Percentiles rank a stretch among this genome's conserved stretches.
Evolutionary conservation across 2,888 invertebrate species (phyloP).

Genomic region (Pollenia labialis): DNA sequence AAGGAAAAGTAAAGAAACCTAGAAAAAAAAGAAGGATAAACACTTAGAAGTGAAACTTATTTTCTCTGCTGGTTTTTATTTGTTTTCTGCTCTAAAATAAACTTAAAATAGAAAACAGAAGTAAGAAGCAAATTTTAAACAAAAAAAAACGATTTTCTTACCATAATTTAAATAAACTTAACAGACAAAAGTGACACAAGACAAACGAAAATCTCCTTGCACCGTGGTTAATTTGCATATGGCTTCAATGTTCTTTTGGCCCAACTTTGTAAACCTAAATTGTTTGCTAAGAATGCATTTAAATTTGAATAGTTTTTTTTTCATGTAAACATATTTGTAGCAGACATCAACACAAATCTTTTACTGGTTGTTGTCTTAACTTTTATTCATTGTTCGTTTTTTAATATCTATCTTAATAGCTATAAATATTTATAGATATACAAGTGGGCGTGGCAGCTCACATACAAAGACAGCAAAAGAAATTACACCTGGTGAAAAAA

Average conservation of each 20-base stretch:
- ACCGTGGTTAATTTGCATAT: slow-evolving; percentile 53
- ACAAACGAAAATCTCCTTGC: slow-evolving; percentile 20
- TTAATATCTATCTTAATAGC: background rate
- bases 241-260: slow-evolving; percentile 37
- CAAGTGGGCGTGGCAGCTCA: too few relatives aligned
- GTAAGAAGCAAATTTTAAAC: background rate
- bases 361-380: background rate
- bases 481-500: too few relatives aligned
- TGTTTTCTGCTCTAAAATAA: slow-evolving; percentile 25
- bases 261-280: slow-evolving; percentile 30
- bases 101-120: slow-evolving; percentile 40
- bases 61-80: slow-evolving; percentile 21
- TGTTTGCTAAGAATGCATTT: background rate
- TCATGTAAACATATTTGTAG: background rate
- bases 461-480: too few relatives aligned
- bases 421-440: too few relatives aligned
- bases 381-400: slow-evolving; percentile 8
- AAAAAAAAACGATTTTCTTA: slow-evolving; percentile 18
- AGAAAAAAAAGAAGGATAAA: slow-evolving; percentile 12
- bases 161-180: slow-evolving; percentile 52
- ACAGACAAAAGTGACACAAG: slow-evolving; percentile 43
- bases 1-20: slow-evolving; percentile 19
- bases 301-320: slow-evolving; percentile 33
- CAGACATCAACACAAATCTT: background rate
- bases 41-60: slow-evolving; percentile 38